Evolutionary conservation across 2,113 vertebrate species (phyloP).

Genomic region (Litocranius walleri): DNA sequence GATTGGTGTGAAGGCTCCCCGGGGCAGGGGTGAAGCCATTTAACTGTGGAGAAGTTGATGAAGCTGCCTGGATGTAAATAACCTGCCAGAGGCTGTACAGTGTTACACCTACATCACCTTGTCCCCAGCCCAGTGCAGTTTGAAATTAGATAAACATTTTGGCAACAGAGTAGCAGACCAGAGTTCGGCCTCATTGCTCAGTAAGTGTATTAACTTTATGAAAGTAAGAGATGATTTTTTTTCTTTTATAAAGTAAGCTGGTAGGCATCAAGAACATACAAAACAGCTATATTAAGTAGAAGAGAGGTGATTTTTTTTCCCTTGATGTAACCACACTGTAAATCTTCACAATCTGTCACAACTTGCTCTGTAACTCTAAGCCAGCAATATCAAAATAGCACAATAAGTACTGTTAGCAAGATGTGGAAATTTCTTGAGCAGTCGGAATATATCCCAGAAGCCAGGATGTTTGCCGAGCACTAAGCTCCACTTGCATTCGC

Average conservation of each 20-base stretch:
- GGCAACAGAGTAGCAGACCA: neutral
- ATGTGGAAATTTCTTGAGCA: constrained; percentile 63
- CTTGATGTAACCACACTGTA: constrained; percentile 58
- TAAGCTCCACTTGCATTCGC: constrained; percentile 14
- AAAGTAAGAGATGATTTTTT: constrained; percentile 35
- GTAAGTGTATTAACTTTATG: neutral
- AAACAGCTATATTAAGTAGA: constrained; percentile 47
- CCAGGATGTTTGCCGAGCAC: constrained; percentile 54
- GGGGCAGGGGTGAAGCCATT: neutral
- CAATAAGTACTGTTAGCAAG: constrained; percentile 61
- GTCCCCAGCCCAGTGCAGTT: neutral
- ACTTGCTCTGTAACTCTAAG: constrained; percentile 53
- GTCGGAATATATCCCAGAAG: constrained; percentile 40
- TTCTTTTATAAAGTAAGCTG: constrained; percentile 18
- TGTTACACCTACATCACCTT: neutral
- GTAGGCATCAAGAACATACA: constrained; percentile 23
- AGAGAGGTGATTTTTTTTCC: constrained; percentile 14
- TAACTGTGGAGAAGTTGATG: neutral
- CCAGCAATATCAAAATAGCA: constrained; percentile 65
- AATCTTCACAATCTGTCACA: constrained; percentile 65
- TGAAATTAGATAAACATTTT: constrained; percentile 51
- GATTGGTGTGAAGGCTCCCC: neutral
- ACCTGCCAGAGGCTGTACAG: neutral
- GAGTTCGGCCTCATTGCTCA: neutral
- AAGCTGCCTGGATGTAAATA: neutral